Conservation (phyloP, 2,113 vertebrate genomes). For the Hemichromis elongatus region DNA sequence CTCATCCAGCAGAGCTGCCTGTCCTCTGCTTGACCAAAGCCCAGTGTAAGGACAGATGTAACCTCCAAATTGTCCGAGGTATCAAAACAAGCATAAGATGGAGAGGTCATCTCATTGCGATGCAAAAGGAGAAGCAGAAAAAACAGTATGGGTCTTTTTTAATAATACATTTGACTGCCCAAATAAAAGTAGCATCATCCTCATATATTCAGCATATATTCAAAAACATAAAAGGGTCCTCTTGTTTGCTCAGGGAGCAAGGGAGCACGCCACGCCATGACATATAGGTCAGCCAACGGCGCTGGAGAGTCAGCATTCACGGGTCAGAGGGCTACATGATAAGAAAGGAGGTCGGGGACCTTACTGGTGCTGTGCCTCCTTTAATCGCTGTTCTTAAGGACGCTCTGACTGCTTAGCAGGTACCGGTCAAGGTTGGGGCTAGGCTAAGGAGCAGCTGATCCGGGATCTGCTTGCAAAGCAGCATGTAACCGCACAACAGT, state of each 20-base stretch:
- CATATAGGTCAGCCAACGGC: constrained; percentile 47
- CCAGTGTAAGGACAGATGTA: constrained; percentile 8
- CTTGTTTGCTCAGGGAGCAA: constrained; percentile 30
- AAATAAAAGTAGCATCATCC: background rate
- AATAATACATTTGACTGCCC: background rate
- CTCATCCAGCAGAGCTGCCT: constrained; percentile 36
- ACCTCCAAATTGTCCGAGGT: constrained; percentile 14
- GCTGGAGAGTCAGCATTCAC: constrained; percentile 38
- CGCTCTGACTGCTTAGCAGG: constrained; percentile 59
- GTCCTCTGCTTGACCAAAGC: constrained; percentile 50
- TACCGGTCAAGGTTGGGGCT: constrained; percentile 68
- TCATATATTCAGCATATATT: constrained; percentile 7
- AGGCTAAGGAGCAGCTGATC: constrained; percentile 60
- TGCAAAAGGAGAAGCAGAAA: background rate
- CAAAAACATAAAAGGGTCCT: background rate
- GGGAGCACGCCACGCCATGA: constrained; percentile 32
- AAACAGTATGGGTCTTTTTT: background rate
- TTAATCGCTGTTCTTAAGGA: constrained; percentile 65
- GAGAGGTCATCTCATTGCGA: constrained; percentile 1
- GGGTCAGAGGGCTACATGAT: constrained; percentile 60
- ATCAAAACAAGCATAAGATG: constrained; percentile 34
- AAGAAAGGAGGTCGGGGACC: constrained; percentile 60
- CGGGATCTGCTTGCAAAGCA: constrained; percentile 65
- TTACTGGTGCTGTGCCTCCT: constrained; percentile 42
- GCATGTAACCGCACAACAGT: constrained; percentile 61